Percentiles rank a stretch among this genome's conserved stretches.
Conservation (phyloP, 1,140 invertebrate genomes). For the Penaeus chinensis region DNA sequence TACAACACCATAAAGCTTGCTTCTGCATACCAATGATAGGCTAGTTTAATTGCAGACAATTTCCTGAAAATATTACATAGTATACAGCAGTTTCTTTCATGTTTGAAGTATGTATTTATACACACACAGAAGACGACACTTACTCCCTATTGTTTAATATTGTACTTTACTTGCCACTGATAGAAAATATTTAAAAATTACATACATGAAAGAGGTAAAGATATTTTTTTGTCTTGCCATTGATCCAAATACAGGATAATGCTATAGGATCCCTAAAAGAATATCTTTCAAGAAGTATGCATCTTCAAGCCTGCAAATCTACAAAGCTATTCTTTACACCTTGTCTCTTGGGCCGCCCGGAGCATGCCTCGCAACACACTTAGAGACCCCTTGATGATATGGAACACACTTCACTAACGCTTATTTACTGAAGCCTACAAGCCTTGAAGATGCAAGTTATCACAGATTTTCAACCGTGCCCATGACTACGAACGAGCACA, state of each 20-base stretch:
- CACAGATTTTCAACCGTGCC: slow-evolving; percentile 54
- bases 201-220: slow-evolving; percentile 53
- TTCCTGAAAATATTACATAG: too few relatives aligned
- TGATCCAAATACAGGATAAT: slow-evolving; percentile 51
- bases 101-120: slow-evolving; percentile 32
- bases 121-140: slow-evolving; percentile 40
- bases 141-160: slow-evolving; percentile 53
- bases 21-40: too few relatives aligned
- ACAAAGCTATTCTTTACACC: slow-evolving; percentile 24
- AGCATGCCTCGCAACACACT: too few relatives aligned
- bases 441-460: slow-evolving; percentile 56
- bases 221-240: slow-evolving; percentile 51
- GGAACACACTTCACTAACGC: slow-evolving; percentile 29
- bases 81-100: slow-evolving; percentile 27
- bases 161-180: slow-evolving; percentile 58
- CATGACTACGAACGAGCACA: slow-evolving; percentile 31
- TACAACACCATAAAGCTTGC: too few relatives aligned
- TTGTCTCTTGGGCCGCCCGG: not conserved
- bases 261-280: slow-evolving; percentile 47
- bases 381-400: not conserved
- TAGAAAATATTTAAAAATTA: slow-evolving; percentile 52
- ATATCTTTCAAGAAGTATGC: slow-evolving; percentile 43
- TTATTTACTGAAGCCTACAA: slow-evolving; percentile 43
- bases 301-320: slow-evolving; percentile 46
- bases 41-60: too few relatives aligned